These are phyloP conservation scores for Tetrao urogallus DNA, from an alignment of 2,113 vertebrate species.

Conservation along the genomic window DNA sequence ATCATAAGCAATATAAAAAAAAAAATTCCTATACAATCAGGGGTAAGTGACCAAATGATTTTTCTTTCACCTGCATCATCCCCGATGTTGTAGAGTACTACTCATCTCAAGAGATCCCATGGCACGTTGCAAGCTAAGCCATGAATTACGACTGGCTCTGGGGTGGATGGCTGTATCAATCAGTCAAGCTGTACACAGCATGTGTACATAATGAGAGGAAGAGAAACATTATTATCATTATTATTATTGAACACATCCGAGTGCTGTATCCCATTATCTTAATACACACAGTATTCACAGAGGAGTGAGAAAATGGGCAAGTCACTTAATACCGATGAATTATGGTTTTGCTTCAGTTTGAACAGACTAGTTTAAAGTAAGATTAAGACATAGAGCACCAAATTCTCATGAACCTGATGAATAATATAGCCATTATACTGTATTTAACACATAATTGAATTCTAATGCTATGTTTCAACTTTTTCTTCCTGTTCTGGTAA, in stretches of 20 bases:
- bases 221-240: not conserved
- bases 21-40: not conserved
- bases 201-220: not conserved
- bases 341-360: not conserved
- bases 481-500: constrained; percentile 14
- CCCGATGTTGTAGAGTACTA: not conserved
- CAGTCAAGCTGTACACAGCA: not conserved
- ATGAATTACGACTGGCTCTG: not conserved
- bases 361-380: not conserved
- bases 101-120: not conserved
- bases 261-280: not conserved
- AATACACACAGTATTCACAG: not conserved
- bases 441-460: not conserved
- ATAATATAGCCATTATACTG: not conserved
- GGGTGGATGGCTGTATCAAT: not conserved
- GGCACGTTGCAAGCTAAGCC: not conserved
- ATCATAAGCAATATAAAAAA: not conserved
- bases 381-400: not conserved
- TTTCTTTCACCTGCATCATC: not conserved
- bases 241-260: not conserved
- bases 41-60: not conserved
- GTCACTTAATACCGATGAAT: not conserved
- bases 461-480: not conserved
- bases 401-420: not conserved
- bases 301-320: not conserved